phyloP scores from a whole-genome alignment of 2,888 invertebrate genomes.

The Drosophila prostipennis region DNA sequence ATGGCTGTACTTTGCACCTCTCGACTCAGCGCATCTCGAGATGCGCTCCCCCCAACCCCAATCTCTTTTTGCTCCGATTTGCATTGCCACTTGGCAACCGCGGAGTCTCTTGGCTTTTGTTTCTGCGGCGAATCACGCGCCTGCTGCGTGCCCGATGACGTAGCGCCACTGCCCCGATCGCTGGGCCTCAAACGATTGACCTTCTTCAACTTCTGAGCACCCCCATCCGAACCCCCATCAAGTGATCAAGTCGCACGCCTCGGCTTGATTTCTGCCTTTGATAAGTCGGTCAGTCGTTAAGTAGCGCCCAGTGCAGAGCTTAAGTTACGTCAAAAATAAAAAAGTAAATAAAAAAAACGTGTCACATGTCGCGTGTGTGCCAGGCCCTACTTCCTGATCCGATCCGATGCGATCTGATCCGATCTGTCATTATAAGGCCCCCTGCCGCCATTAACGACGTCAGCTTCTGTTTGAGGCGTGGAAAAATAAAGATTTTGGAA shows the following conservation, averaged over 20 bases:
- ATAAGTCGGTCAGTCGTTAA: slow-evolving; percentile 48
- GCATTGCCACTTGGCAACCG: slow-evolving; percentile 24
- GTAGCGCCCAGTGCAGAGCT: slow-evolving; percentile 26
- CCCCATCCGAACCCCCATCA: background rate
- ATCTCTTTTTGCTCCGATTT: slow-evolving; percentile 24
- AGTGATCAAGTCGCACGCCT: slow-evolving; percentile 56
- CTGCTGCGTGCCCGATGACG: slow-evolving; percentile 65
- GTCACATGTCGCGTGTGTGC: slow-evolving; percentile 36
- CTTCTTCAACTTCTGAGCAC: slow-evolving; percentile 35
- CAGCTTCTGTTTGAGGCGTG: slow-evolving; percentile 21
- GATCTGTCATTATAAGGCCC: slow-evolving; percentile 22
- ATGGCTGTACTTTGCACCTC: slow-evolving; percentile 64
- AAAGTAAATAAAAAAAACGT: slow-evolving; percentile 10
- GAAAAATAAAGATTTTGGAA: slow-evolving; percentile 33
- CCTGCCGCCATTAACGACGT: slow-evolving; percentile 42
- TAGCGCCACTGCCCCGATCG: slow-evolving; percentile 31
- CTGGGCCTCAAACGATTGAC: slow-evolving; percentile 22
- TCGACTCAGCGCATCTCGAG: slow-evolving; percentile 23
- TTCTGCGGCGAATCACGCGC: slow-evolving; percentile 54
- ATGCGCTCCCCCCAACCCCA: background rate
- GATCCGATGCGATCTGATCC: slow-evolving; percentile 5
- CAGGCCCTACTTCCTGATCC: slow-evolving; percentile 29
- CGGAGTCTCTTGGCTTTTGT: slow-evolving; percentile 10
- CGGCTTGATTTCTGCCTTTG: slow-evolving; percentile 44
- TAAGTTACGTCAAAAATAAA: slow-evolving; percentile 50